Conservation (phyloP, 1,140 invertebrate genomes). For the Drosophila ercepeae region DNA sequence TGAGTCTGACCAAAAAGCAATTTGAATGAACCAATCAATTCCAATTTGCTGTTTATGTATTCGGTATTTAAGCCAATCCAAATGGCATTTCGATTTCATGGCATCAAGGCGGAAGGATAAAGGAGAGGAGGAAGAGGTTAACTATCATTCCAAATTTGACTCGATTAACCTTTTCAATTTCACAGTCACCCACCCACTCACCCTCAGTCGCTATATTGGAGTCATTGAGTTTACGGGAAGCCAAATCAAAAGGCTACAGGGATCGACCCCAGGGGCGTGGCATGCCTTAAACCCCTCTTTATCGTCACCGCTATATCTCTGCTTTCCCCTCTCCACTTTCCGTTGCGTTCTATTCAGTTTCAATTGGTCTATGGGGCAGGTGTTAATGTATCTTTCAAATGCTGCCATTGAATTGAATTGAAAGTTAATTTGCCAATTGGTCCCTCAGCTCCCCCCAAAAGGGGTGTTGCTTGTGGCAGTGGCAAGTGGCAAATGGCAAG, state of each 20-base stretch:
- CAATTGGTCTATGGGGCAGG: constrained; percentile 70
- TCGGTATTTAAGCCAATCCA: not conserved
- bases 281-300: constrained; percentile 13
- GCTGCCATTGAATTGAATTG: constrained; percentile 74
- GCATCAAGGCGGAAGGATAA: not conserved
- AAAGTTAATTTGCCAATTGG: constrained; percentile 78
- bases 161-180: constrained; percentile 72
- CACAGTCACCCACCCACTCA: constrained; percentile 1
- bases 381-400: constrained; percentile 77
- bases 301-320: not conserved
- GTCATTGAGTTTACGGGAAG: constrained; percentile 32
- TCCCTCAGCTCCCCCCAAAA: constrained; percentile 17
- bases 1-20: not conserved
- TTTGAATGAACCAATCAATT: not conserved
- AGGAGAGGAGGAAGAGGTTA: constrained; percentile 22
- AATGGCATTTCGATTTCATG: constrained; percentile 26
- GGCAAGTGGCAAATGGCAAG: not conserved
- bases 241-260: constrained; percentile 38
- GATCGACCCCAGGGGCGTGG: constrained; percentile 30
- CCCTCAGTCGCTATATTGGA: not conserved
- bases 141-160: constrained; percentile 67
- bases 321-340: not conserved
- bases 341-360: constrained; percentile 19
- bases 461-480: not conserved
- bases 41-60: not conserved